Base-by-base conservation (phyloP, 2,797 vertebrate species). In the Karalla daura region DNA sequence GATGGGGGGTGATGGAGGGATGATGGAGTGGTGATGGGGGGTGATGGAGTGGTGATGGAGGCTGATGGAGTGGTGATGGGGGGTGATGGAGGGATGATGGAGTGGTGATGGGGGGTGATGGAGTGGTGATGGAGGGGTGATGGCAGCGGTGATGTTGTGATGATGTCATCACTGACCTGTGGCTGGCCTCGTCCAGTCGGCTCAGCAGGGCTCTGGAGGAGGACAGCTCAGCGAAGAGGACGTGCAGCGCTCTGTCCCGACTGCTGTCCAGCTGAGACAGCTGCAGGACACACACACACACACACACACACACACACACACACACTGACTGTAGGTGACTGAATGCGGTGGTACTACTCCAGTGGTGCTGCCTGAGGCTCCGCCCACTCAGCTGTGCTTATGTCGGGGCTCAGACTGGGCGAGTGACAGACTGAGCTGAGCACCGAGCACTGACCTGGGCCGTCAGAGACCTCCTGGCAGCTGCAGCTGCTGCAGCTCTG, bases 361-460 rank as follows among this genome's bases (percentile, higher is more conserved):
- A n/a, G n/a, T n/a, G n/a, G n/a, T n/a, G n/a, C n/a, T n/a, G n/a
- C n/a, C n/a, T n/a, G n/a, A n/a, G n/a, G n/a, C n/a, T n/a, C n/a
- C n/a, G n/a, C n/a, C n/a, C n/a, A n/a, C n/a, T n/a, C n/a, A n/a
- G n/a, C n/a, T n/a, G n/a, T n/a, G n/a, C n/a, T n/a, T n/a, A n/a
- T n/a, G n/a, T n/a, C n/a, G n/a, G n/a, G n/a, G n/a, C n/a, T n/a
- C n/a, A n/a, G n/a, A n/a, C n/a, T n/a, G n/a, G n/a, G n/a, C n/a
- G n/a, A n/a, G n/a, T n/a, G n/a, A n/a, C n/a, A n/a, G n/a, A n/a
- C n/a, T n/a, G n/a, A n/a, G 2, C 36, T 47, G 1, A 5, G 20
- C 9, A 5, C 8, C 0, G 2, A 21, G 46, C n/a, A 78, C 44
- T 1, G 76, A 98, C 98, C 96, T 95, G 95, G 53, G 96, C 96